Percentiles rank a stretch among this genome's conserved stretches.
Evolutionary conservation across 2,888 invertebrate genomes (phyloP).

Genomic region (Acleris holmiana): DNA sequence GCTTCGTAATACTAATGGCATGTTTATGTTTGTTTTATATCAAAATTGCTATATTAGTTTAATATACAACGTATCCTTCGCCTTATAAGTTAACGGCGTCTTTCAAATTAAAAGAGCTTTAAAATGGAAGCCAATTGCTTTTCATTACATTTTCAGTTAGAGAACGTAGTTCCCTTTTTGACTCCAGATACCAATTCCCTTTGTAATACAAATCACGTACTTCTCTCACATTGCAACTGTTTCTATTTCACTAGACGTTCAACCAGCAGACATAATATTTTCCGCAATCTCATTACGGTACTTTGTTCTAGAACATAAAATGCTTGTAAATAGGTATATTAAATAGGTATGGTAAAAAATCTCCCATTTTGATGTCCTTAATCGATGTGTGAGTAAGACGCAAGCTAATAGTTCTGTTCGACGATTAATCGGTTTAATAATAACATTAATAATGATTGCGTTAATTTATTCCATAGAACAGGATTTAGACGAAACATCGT

Average conservation of each 20-base stretch:
- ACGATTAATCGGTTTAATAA: constrained; percentile 1
- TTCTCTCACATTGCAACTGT: not conserved
- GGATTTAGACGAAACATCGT: not conserved
- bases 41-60: too few relatives aligned
- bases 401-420: constrained; percentile 3
- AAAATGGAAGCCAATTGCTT: not conserved
- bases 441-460: constrained; percentile 4
- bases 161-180: not conserved
- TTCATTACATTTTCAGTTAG: not conserved
- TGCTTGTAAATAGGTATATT: constrained; percentile 7
- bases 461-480: constrained; percentile 12
- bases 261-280: constrained; percentile 2
- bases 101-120: too few relatives aligned
- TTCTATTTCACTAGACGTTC: constrained; percentile 6
- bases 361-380: constrained; percentile 3
- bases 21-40: too few relatives aligned
- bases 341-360: constrained; percentile 8
- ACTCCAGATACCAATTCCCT: not conserved
- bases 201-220: not conserved
- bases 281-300: constrained; percentile 20
- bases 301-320: constrained; percentile 20
- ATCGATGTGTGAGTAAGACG: not conserved
- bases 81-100: too few relatives aligned
- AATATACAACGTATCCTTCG: too few relatives aligned
- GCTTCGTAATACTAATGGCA: constrained; percentile 20